These are phyloP conservation scores for Beroe forskalii DNA, from an alignment of 37 sponge, comb jelly and placozoan genomes.

Conservation along the genomic window DNA sequence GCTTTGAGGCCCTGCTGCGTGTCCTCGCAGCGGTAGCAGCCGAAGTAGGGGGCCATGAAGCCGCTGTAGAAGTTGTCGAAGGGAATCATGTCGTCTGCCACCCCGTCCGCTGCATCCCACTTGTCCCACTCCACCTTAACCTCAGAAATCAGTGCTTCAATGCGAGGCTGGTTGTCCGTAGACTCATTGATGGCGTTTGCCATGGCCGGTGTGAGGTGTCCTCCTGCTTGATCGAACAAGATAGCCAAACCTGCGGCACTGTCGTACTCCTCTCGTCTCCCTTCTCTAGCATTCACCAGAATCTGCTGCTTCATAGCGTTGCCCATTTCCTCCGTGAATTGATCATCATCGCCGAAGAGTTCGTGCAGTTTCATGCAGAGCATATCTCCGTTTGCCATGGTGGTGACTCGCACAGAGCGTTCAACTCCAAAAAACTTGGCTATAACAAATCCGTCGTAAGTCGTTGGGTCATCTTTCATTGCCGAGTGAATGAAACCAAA, in stretches of 20 bases:
- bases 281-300: constrained; percentile 70
- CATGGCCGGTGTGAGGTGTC: constrained; percentile 73
- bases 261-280: constrained; percentile 85
- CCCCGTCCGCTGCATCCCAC: constrained; percentile 71
- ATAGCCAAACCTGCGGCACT: constrained; percentile 73
- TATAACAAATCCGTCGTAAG: constrained; percentile 71
- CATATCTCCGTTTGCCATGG: constrained; percentile 79
- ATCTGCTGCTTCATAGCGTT: constrained; percentile 76
- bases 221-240: constrained; percentile 82
- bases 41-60: too few relatives aligned
- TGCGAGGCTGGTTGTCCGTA: constrained; percentile 38
- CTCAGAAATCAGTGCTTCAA: constrained; percentile 70
- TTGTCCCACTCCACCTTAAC: constrained; percentile 73
- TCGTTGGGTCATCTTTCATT: constrained; percentile 38
- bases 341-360: constrained; percentile 70
- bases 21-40: constrained; percentile 77
- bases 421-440: constrained; percentile 80
- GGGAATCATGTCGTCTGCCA: constrained; percentile 69
- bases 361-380: constrained; percentile 69
- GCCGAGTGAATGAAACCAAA: constrained; percentile 64
- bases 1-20: constrained; percentile 72
- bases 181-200: constrained; percentile 66
- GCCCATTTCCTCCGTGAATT: constrained; percentile 73
- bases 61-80: constrained; percentile 87
- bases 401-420: constrained; percentile 71